Percentiles rank a stretch among this genome's conserved stretches.
These are phyloP conservation scores for Gobio occitaniae DNA, from an alignment of 2,797 vertebrate species.

Conservation along the genomic window DNA sequence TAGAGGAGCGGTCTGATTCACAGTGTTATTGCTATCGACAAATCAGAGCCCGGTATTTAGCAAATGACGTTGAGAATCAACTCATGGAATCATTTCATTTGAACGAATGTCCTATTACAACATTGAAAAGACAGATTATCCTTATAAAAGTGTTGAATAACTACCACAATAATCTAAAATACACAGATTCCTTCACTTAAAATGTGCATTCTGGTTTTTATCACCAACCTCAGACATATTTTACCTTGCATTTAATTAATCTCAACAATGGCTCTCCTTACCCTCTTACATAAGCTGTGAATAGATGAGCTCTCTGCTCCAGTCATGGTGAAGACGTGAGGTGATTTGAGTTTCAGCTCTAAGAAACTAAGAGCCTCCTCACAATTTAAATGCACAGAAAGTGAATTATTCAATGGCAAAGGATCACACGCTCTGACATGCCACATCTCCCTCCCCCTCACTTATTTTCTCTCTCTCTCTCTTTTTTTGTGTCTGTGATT, in stretches of 20 bases:
- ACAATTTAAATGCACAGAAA: not conserved
- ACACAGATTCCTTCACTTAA: not conserved
- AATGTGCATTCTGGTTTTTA: not conserved
- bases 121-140: not conserved
- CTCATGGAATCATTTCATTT: not conserved
- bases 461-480: not conserved
- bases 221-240: not conserved
- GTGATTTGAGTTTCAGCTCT: constrained; percentile 17
- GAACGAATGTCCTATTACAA: too few species aligned
- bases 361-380: not conserved
- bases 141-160: not conserved
- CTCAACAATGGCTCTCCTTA: not conserved
- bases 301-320: not conserved
- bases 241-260: not conserved
- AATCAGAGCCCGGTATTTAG: not conserved
- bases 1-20: not conserved
- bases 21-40: not conserved
- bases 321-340: not conserved
- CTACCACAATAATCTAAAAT: not conserved
- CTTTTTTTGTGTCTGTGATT: constrained; percentile 1
- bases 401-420: constrained; percentile 38
- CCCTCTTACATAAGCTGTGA: constrained; percentile 5
- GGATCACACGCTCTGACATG: constrained; percentile 17
- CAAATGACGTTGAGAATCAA: not conserved
- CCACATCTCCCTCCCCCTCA: constrained; percentile 10